These are phyloP conservation scores for Cryptomyrus ogoouensis DNA, from an alignment of 2,113 vertebrate species.

Conservation along the genomic window DNA sequence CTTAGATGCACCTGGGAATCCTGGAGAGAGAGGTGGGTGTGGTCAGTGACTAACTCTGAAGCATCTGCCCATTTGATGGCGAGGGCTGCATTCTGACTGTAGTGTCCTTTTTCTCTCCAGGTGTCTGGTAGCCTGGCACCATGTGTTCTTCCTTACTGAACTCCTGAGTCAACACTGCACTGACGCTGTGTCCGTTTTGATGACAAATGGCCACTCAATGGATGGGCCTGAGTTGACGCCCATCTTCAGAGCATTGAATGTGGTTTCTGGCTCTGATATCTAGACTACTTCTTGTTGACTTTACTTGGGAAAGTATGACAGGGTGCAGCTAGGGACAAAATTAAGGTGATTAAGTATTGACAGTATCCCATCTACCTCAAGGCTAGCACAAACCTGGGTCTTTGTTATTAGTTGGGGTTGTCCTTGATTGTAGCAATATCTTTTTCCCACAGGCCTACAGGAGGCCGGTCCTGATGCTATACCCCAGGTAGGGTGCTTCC, in stretches of 20 bases:
- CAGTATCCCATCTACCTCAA: background rate
- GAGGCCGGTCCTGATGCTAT: background rate
- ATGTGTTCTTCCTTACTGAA: background rate
- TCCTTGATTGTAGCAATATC: background rate
- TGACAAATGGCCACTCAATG: background rate
- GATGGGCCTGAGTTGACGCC: background rate
- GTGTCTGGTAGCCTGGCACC: background rate
- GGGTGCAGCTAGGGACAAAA: background rate
- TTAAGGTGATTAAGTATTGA: background rate
- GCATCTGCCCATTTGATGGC: background rate
- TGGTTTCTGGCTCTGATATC: background rate
- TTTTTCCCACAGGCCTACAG: background rate
- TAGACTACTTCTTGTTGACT: background rate
- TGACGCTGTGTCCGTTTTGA: background rate
- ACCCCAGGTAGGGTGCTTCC: background rate
- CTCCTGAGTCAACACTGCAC: background rate
- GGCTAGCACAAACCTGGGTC: background rate
- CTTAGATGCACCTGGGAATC: background rate
- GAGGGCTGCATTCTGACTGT: background rate
- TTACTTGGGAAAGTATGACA: background rate
- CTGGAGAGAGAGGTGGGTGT: background rate
- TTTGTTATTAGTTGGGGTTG: background rate
- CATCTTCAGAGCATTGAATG: background rate
- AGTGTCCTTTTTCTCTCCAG: background rate
- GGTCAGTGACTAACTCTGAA: background rate